Evolutionary conservation across 1,140 invertebrate species (phyloP).

Genomic region (Teleogryllus occipitalis): DNA sequence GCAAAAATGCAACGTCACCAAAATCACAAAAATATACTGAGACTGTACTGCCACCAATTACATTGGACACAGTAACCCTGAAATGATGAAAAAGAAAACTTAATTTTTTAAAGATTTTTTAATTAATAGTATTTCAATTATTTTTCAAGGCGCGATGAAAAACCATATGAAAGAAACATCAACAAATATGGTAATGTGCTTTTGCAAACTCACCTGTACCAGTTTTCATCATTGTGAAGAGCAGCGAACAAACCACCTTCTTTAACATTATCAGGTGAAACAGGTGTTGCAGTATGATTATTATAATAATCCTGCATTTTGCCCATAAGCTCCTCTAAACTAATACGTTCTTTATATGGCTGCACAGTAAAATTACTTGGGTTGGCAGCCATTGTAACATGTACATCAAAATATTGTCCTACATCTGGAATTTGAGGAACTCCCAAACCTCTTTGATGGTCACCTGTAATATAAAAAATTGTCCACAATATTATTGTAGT

Average conservation of each 20-base stretch:
- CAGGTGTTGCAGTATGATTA: slow-evolving; percentile 32
- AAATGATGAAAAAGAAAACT: slow-evolving; percentile 23
- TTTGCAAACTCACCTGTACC: slow-evolving; percentile 45
- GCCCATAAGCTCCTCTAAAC: slow-evolving; percentile 41
- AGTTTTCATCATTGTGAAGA: slow-evolving; percentile 42
- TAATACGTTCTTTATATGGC: slow-evolving; percentile 22
- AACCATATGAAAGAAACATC: slow-evolving; percentile 11
- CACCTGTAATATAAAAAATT: neutral
- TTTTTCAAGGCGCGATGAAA: too few species aligned
- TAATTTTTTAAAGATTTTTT: neutral
- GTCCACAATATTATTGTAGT: too few species aligned
- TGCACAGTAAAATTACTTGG: slow-evolving; percentile 46
- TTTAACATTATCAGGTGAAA: slow-evolving; percentile 32
- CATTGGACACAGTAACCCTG: slow-evolving; percentile 37
- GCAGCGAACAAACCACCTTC: slow-evolving; percentile 46
- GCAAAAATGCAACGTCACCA: slow-evolving; percentile 40
- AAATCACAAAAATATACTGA: slow-evolving; percentile 47
- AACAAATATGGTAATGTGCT: neutral
- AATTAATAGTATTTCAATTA: too few species aligned
- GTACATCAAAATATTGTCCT: slow-evolving; percentile 45
- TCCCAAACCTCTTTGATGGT: slow-evolving; percentile 20
- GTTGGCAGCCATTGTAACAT: slow-evolving; percentile 48
- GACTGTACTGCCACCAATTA: slow-evolving; percentile 38
- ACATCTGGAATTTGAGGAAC: slow-evolving; percentile 35
- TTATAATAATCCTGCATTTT: slow-evolving; percentile 42